Percentiles rank a stretch among this genome's conserved stretches.
Evolutionary conservation across 23 tunicate species (phyloP).

Genomic region (Halocynthia roretzi): DNA sequence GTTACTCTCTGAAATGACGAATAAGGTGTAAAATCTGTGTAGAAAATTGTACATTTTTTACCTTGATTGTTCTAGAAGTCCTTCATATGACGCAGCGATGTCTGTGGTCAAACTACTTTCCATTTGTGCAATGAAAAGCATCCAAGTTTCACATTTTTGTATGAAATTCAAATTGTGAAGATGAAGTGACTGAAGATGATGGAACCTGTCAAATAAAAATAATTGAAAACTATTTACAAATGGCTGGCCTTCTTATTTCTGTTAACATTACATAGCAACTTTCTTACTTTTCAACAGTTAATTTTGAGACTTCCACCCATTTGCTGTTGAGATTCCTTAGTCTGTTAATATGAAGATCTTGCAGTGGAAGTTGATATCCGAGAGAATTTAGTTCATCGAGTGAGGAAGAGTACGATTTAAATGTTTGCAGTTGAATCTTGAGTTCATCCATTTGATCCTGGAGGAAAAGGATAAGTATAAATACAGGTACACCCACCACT

Average conservation of each 20-base stretch:
- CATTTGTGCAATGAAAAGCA: constrained; percentile 74
- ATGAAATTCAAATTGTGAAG: constrained; percentile 20
- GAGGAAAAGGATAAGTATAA: not conserved
- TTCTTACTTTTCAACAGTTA: constrained; percentile 37
- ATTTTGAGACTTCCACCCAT: constrained; percentile 40
- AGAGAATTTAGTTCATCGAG: constrained; percentile 39
- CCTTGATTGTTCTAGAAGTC: constrained; percentile 67
- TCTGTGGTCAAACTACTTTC: constrained; percentile 46
- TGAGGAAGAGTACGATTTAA: constrained; percentile 34
- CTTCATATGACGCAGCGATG: constrained; percentile 35
- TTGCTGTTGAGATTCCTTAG: constrained; percentile 32
- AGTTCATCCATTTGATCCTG: constrained; percentile 32
- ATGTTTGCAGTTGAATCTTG: constrained; percentile 50
- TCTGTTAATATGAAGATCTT: constrained; percentile 25
- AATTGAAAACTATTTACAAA: constrained; percentile 1
- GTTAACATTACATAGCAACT: not conserved
- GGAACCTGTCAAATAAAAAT: constrained; percentile 22
- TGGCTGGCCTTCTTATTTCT: not conserved
- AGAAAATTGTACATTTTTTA: not conserved
- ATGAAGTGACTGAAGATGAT: constrained; percentile 27
- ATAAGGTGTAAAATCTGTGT: not conserved
- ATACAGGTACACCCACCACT: constrained; percentile 1
- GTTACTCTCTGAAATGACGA: not conserved
- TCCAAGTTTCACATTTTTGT: constrained; percentile 70
- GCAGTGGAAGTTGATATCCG: constrained; percentile 36